These are phyloP conservation scores for Amphibalanus amphitrite DNA, from an alignment of 1,140 invertebrate species.

Conservation along the genomic window DNA sequence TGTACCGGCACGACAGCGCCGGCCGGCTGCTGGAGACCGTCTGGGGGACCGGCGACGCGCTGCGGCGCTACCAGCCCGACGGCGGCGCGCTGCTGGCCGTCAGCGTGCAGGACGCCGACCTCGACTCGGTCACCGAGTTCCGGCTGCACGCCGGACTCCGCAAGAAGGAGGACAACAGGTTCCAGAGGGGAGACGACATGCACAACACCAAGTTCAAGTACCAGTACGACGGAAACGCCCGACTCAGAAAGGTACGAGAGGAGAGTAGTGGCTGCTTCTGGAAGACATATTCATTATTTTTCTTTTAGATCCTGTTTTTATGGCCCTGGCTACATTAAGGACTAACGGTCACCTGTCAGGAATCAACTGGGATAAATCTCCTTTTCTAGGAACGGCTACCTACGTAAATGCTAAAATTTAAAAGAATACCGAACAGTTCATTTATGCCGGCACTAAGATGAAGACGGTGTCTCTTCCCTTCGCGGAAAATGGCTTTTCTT, in stretches of 20 bases:
- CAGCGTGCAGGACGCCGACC: conserved; percentile 64
- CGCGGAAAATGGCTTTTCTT: too few species aligned
- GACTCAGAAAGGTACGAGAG: conserved; percentile 70
- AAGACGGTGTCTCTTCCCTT: too few species aligned
- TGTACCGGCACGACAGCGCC: conserved; percentile 68
- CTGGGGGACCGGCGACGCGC: conserved; percentile 71
- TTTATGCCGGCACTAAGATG: too few species aligned
- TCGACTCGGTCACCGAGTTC: conserved; percentile 53
- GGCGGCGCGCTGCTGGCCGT: conserved; percentile 65
- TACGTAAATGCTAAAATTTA: too few species aligned
- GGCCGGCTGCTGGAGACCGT: conserved; percentile 65
- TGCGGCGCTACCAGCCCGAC: conserved; percentile 71
- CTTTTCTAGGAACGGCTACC: too few species aligned
- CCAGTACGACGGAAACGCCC: conserved; percentile 72
- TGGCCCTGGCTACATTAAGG: too few species aligned
- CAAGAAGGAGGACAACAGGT: conserved; percentile 70
- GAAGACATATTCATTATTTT: too few species aligned
- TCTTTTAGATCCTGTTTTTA: too few species aligned
- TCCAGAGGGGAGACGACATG: conserved; percentile 59
- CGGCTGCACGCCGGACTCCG: conserved; percentile 77
- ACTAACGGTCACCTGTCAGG: too few species aligned
- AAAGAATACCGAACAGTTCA: too few species aligned
- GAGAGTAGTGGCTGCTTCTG: too few species aligned
- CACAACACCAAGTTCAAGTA: conserved; percentile 75
- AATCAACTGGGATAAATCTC: too few species aligned